Evolutionary conservation across 2,113 vertebrate species (phyloP).

Genomic region (Noctilio leporinus): DNA sequence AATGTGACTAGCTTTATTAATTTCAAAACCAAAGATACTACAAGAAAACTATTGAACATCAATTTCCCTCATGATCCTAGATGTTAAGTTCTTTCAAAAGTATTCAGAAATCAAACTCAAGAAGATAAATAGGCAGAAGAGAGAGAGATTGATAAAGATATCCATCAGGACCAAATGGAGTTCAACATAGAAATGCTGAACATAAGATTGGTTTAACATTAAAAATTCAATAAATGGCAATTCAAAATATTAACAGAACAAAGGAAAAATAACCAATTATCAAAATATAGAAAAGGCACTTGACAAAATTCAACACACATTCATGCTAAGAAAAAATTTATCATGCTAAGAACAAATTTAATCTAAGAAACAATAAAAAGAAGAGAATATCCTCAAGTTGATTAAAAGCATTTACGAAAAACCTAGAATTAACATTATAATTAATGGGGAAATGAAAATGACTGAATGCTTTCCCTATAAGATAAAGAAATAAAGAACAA

Average conservation of each 20-base stretch:
- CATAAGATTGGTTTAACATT: not conserved
- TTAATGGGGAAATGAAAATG: not conserved
- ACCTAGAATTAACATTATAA: not conserved
- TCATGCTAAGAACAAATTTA: not conserved
- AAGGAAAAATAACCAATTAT: not conserved
- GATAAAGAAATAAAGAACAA: not conserved
- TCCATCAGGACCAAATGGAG: not conserved
- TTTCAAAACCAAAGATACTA: not conserved
- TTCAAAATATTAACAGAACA: not conserved
- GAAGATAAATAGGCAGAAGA: not conserved
- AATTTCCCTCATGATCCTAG: not conserved
- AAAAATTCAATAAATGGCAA: not conserved
- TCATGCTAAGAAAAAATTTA: not conserved
- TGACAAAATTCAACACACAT: not conserved
- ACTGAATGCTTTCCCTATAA: not conserved
- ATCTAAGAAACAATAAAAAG: not conserved
- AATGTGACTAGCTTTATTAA: not conserved
- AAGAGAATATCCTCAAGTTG: not conserved
- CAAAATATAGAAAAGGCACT: not conserved
- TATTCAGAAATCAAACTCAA: not conserved
- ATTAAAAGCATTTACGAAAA: not conserved
- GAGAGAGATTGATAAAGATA: not conserved
- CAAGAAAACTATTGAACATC: not conserved
- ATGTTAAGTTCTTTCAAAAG: not conserved
- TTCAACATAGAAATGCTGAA: not conserved